A percentile compares a stretch with the other conserved stretches of the same genome.
These are phyloP conservation scores for Chelidonichthys spinosus DNA, from an alignment of 2,797 vertebrate genomes.

Conservation along the genomic window DNA sequence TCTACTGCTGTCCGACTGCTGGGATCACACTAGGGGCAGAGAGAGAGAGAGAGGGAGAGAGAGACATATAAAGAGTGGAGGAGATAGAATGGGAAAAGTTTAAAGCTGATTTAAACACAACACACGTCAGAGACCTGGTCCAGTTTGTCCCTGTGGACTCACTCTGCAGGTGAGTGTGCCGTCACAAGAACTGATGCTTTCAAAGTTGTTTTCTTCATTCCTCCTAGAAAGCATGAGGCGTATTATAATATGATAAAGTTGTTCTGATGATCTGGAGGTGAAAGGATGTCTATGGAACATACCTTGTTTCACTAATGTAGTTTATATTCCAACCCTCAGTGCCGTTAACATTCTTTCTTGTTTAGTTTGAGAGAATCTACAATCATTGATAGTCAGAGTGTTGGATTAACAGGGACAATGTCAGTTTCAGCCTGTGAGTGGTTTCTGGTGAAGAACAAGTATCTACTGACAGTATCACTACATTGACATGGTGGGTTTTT, in stretches of 20 bases:
- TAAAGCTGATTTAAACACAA: slow-evolving; percentile 1
- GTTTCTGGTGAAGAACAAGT: background rate
- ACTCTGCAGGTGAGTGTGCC: slow-evolving; percentile 68
- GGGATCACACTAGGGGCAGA: slow-evolving; percentile 21
- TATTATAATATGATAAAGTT: background rate
- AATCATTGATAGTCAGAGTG: background rate
- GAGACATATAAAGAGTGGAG: background rate
- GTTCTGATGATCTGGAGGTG: background rate
- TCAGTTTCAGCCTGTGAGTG: background rate
- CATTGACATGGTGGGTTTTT: no score
- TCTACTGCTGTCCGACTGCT: slow-evolving; percentile 14
- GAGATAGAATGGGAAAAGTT: background rate
- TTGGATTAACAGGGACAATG: background rate
- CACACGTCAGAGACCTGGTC: slow-evolving; percentile 12
- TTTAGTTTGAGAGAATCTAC: background rate
- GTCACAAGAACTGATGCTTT: slow-evolving; percentile 3
- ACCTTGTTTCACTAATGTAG: background rate
- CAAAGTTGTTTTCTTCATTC: background rate
- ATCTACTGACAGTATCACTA: no score
- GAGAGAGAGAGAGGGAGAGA: background rate
- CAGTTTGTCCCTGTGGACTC: slow-evolving; percentile 14
- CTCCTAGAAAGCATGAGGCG: background rate
- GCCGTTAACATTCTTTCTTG: background rate
- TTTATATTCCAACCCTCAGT: background rate
- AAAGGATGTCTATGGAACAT: background rate